Evolutionary conservation across 2,797 vertebrate species (phyloP).

Genomic region (Sarcoramphus papa): DNA sequence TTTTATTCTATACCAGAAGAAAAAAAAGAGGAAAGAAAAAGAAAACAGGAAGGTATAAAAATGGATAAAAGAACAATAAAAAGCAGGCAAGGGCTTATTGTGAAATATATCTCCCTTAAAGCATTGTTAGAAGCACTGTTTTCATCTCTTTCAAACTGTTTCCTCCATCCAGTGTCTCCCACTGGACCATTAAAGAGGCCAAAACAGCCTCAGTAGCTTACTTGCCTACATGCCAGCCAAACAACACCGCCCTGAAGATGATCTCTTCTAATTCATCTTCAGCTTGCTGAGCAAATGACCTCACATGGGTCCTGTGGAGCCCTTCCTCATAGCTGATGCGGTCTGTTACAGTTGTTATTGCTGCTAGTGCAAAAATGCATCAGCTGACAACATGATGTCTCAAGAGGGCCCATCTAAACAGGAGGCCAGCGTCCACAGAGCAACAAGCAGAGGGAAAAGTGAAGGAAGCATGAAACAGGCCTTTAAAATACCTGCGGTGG

Average conservation of each 20-base stretch:
- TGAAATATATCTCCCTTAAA: conserved; percentile 36
- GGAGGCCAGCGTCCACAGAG: neutral
- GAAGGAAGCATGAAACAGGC: neutral
- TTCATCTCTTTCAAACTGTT: conserved; percentile 11
- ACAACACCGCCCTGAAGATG: neutral
- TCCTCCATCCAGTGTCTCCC: neutral
- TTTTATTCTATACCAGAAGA: neutral
- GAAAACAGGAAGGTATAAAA: neutral
- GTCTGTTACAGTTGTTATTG: neutral
- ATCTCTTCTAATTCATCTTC: neutral
- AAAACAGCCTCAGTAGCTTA: conserved; percentile 18
- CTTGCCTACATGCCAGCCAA: neutral
- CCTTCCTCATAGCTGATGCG: neutral
- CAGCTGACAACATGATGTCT: neutral
- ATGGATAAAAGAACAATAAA: conserved; percentile 22
- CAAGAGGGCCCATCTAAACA: neutral
- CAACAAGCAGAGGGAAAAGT: neutral
- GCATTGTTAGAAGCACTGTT: conserved; percentile 1
- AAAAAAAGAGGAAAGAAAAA: neutral
- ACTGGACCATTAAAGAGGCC: conserved; percentile 8
- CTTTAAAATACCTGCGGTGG: neutral
- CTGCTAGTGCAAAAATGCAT: neutral
- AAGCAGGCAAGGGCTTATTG: conserved; percentile 14
- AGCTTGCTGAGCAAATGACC: neutral
- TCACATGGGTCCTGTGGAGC: neutral